A percentile compares a stretch with the other conserved stretches of the same genome.
These are phyloP conservation scores for Thamnophis sirtalis DNA, from an alignment of 2,113 vertebrate genomes.

Conservation along the genomic window DNA sequence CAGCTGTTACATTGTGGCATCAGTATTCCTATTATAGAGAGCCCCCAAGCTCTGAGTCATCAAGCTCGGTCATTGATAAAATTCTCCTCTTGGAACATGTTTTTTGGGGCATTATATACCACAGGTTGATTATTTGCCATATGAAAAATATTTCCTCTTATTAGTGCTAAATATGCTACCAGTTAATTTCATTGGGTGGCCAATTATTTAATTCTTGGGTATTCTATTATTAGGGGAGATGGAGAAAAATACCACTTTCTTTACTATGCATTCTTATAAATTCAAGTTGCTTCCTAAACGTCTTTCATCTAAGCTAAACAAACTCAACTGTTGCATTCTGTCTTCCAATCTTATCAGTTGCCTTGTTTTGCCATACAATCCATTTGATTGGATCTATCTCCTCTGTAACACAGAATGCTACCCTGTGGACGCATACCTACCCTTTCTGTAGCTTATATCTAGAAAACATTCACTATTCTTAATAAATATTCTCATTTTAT, in stretches of 20 bases:
- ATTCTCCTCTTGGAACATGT: not conserved
- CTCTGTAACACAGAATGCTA: not conserved
- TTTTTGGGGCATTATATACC: not conserved
- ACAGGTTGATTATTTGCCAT: not conserved
- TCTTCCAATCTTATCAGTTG: not conserved
- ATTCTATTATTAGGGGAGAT: not conserved
- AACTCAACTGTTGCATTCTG: not conserved
- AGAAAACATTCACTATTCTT: not conserved
- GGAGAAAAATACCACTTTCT: not conserved
- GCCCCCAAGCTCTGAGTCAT: not conserved
- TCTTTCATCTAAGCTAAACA: not conserved
- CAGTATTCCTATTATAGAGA: not conserved
- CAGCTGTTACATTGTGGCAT: not conserved
- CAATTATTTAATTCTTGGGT: not conserved
- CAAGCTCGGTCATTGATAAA: not conserved
- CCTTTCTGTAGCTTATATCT: not conserved
- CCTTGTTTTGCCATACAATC: not conserved
- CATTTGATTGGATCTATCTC: not conserved
- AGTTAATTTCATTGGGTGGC: not conserved
- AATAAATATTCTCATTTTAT: not conserved
- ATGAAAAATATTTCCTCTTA: not conserved
- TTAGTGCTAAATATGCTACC: not conserved
- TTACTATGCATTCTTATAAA: not conserved
- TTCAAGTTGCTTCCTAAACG: not conserved
- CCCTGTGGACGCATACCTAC: not conserved